Evolutionary conservation across 2,888 invertebrate species (phyloP), one percentile per base, ranked within the genome.

Genomic region (Nipponacmea schrenckii): DNA sequence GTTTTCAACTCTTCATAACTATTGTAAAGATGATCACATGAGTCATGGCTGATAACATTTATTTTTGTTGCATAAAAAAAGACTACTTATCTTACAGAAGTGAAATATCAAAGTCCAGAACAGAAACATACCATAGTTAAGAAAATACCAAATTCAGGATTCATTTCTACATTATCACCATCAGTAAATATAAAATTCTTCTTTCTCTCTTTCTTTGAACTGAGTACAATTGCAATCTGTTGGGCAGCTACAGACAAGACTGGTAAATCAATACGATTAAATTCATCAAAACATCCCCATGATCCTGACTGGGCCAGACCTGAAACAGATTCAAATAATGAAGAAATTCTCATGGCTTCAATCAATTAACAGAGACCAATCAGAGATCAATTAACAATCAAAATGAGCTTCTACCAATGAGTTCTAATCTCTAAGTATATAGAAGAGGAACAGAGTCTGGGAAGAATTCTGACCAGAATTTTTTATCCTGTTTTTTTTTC

Each of bases 231-330:
- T 20, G 97, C 96, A 26, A 98, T 95, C 90, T 98, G 98, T 89
- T 98, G 97, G 0, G 98, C 97, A 1, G 98, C 98, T 4, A 98
- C 98, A 0, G 95, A 96, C 24, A 96, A 87, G 0, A 98, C 98
- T 0, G 97, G 97, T 71, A 97, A 90, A 89, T 97, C 97, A 74
- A 97, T 97, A 68, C 89, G 83, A 80, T 89, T 89, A 76, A 89
- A 89, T 83, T 89, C 89, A 74, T 89, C 89, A 80, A 89, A 89
- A 77, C 89, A 89, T 39, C 89, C 89, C 89, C 89, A 89, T 0
- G 89, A 86, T 26, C 89, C 89, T 66, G 89, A 89, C 83, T 89
- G 89, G 45, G 89, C 89, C 74, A 89, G 74, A 75, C 89, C 89
- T 88, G 76, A 12, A 69, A 69, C 45, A 62, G 62, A 56, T 26